Base-by-base conservation (phyloP, 2,113 vertebrate genomes). In the Sula dactylatra region DNA sequence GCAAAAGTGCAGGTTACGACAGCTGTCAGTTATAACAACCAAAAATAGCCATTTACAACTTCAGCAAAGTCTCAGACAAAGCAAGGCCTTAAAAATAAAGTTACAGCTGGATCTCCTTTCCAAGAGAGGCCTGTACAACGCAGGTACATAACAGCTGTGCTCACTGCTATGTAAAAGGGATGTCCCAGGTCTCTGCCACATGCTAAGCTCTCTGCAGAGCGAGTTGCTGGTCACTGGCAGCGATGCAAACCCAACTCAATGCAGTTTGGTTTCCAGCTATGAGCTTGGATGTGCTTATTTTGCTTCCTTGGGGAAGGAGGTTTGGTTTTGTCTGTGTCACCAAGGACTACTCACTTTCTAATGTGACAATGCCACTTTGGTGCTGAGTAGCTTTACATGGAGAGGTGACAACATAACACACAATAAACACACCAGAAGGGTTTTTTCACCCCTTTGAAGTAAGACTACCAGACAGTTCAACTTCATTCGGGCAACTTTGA, bases 201-300 rank as follows among this genome's bases (percentile, higher is more conserved):
- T 0, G 17, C 29, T 40, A 27, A 78, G 36, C 26, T 5, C 64
- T 40, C 13, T 0, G 0, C 76, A 76, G 34, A 72, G 16, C 2
- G 1, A 44, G 47, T 1, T 16, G 31, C 15, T 5, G 0, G 56
- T 24, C 91, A 13, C 62, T 26, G 42, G 36, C 0, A 29, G 32
- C 3, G 44, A 27, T 7, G 15, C 64, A 84, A 84, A 49, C 80
- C 71, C 3, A 2, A 18, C 50, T 24, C 16, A 0, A 0, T 6
- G 31, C 29, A 42, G 19, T 58, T 20, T 34, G 36, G n/a, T 36
- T 70, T 58, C 72, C 5, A n/a, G 26, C 11, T 69, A 27, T 34
- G 61, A 65, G 26, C 49, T 50, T 61, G 79, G 44, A 49, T 44
- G 13, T 54, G 49, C 38, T 38, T 77, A 3, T 49, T 88, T 80